Conservation (phyloP, 2,113 vertebrate species). For the Calypte anna region DNA sequence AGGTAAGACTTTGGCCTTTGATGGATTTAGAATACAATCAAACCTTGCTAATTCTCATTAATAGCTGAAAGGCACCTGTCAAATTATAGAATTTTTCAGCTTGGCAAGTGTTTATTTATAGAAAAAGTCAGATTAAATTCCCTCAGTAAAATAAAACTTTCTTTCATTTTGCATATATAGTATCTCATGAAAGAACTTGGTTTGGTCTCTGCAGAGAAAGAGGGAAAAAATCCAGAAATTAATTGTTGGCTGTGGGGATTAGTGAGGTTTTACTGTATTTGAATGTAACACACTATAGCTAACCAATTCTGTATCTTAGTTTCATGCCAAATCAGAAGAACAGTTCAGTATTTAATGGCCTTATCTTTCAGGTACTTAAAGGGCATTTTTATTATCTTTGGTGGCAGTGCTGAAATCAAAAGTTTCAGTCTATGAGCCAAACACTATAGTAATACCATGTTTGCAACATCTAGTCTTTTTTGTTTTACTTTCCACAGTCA, state of each 20-base stretch:
- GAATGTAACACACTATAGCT: background rate
- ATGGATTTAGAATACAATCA: conserved; percentile 44
- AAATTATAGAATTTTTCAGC: background rate
- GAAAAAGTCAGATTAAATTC: background rate
- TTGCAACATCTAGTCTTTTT: background rate
- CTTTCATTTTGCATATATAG: background rate
- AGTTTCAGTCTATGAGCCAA: background rate
- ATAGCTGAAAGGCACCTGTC: background rate
- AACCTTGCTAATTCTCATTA: conserved; percentile 59
- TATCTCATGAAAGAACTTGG: background rate
- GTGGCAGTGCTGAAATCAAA: background rate
- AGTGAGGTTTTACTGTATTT: conserved; percentile 44
- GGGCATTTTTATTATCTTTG: background rate
- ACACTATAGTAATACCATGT: background rate
- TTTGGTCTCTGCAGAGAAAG: background rate
- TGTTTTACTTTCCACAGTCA: conserved; percentile 13
- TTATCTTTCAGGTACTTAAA: background rate
- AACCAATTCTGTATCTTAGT: background rate
- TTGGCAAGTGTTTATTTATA: background rate
- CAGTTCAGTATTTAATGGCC: background rate
- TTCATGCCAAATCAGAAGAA: background rate
- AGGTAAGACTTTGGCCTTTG: conserved; percentile 84
- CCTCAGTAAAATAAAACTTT: background rate
- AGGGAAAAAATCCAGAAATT: background rate
- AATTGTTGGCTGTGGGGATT: conserved; percentile 41